Evolutionary conservation across 2,113 vertebrate genomes (phyloP).

Genomic region (Larimichthys polyactis): DNA sequence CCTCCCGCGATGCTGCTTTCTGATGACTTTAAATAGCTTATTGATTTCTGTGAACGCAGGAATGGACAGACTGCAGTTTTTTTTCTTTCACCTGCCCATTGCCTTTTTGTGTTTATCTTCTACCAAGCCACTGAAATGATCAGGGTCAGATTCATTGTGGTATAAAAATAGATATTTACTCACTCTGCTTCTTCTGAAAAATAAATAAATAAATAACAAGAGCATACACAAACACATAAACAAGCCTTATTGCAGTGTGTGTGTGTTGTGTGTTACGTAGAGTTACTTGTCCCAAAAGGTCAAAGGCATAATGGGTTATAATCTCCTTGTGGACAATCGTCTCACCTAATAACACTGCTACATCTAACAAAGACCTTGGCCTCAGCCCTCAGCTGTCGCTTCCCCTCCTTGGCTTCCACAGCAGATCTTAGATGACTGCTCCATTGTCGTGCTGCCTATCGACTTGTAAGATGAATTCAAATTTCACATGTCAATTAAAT

Average conservation of each 20-base stretch:
- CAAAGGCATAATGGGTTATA: slow-evolving; percentile 75
- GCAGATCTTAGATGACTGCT: slow-evolving; percentile 61
- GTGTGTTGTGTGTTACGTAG: slow-evolving; percentile 17
- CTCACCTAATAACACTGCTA: slow-evolving; percentile 56
- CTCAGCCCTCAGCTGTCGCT: slow-evolving; percentile 73
- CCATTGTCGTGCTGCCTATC: slow-evolving; percentile 78
- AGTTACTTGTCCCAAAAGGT: slow-evolving; percentile 70
- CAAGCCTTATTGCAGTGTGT: slow-evolving; percentile 32
- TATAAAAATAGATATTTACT: slow-evolving; percentile 63
- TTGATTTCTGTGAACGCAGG: slow-evolving; percentile 76
- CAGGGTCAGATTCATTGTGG: slow-evolving; percentile 64
- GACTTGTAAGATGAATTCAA: slow-evolving; percentile 84
- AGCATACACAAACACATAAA: slow-evolving; percentile 38
- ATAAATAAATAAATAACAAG: slow-evolving; percentile 32
- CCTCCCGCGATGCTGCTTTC: slow-evolving; percentile 58
- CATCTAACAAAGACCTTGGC: slow-evolving; percentile 73
- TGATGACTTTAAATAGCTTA: slow-evolving; percentile 80
- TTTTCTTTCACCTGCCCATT: slow-evolving; percentile 29
- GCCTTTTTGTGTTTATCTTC: slow-evolving; percentile 47
- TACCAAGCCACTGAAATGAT: slow-evolving; percentile 55
- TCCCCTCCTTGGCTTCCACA: slow-evolving; percentile 64
- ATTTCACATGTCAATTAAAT: slow-evolving; percentile 87
- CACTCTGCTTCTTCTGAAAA: slow-evolving; percentile 42
- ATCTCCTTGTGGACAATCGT: slow-evolving; percentile 72
- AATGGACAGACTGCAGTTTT: slow-evolving; percentile 42